A percentile compares a stretch with the other conserved stretches of the same genome.
Conservation (phyloP, 2,797 vertebrate species). For the Gymnodraco acuticeps region DNA sequence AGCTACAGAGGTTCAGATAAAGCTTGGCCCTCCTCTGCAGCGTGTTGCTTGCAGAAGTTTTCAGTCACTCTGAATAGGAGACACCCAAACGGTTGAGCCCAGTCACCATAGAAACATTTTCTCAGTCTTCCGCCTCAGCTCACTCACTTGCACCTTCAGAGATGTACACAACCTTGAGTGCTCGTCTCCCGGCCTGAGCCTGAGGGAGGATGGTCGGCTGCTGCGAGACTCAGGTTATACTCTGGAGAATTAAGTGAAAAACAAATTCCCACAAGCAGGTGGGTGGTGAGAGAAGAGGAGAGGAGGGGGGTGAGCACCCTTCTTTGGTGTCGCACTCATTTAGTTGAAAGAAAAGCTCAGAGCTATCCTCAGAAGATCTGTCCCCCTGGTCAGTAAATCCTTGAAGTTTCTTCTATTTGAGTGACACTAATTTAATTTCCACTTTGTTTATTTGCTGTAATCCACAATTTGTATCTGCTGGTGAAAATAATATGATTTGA, state of each 20-base stretch:
- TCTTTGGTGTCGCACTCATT: conserved; percentile 6
- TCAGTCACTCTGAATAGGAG: conserved; percentile 41
- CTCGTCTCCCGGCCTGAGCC: conserved; percentile 61
- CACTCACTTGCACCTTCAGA: conserved; percentile 68
- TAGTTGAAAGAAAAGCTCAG: conserved; percentile 7
- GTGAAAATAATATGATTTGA: neutral
- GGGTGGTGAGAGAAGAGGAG: conserved; percentile 23
- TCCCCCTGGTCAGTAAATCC: neutral
- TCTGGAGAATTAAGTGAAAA: conserved; percentile 52
- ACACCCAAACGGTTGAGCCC: conserved; percentile 46
- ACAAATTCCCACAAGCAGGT: conserved; percentile 47
- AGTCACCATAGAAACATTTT: conserved; percentile 81
- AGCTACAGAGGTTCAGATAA: neutral
- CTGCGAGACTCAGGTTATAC: conserved; percentile 50
- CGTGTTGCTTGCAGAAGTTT: conserved; percentile 45
- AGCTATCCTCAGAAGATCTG: conserved; percentile 21
- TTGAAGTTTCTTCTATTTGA: neutral
- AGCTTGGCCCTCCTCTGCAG: neutral
- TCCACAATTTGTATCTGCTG: neutral
- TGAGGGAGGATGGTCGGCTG: conserved; percentile 56
- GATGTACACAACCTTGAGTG: conserved; percentile 64
- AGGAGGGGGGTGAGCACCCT: neutral
- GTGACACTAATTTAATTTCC: neutral
- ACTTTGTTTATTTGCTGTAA: neutral
- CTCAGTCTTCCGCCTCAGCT: conserved; percentile 70